Percentiles rank a stretch among this genome's conserved stretches.
Conservation (phyloP, 2,797 vertebrate species). For the Astyanax mexicanus region DNA sequence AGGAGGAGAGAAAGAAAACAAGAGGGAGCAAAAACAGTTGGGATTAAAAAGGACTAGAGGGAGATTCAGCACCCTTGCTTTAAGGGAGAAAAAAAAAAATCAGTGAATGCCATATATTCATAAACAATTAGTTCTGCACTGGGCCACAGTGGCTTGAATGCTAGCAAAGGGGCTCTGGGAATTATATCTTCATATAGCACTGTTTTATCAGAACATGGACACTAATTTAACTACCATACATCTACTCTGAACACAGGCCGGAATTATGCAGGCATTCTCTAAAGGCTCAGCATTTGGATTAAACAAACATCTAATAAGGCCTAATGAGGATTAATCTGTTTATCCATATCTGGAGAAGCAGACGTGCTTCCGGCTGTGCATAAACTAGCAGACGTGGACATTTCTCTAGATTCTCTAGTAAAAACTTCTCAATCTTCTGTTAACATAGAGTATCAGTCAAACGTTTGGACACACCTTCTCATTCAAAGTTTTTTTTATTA, state of each 20-base stretch:
- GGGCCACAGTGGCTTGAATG: conserved; percentile 8
- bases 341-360: background rate
- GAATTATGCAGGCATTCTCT: background rate
- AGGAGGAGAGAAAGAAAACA: background rate
- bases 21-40: background rate
- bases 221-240: background rate
- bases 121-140: conserved; percentile 33
- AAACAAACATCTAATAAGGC: background rate
- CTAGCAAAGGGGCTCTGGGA: conserved; percentile 9
- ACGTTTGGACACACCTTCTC: too few species aligned
- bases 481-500: too few species aligned
- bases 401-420: too few species aligned
- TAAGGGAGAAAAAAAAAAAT: background rate
- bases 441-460: too few species aligned
- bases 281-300: background rate
- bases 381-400: background rate
- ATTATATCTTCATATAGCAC: too few species aligned
- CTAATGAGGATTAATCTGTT: background rate
- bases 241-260: background rate
- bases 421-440: too few species aligned
- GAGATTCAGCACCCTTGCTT: conserved; percentile 47
- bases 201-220: background rate
- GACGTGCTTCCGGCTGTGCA: background rate
- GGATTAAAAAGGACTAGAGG: conserved; percentile 51
- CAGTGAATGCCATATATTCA: conserved; percentile 35